These are phyloP conservation scores for Trissolcus brochymenae DNA, from an alignment of 2,888 invertebrate species.

Conservation along the genomic window DNA sequence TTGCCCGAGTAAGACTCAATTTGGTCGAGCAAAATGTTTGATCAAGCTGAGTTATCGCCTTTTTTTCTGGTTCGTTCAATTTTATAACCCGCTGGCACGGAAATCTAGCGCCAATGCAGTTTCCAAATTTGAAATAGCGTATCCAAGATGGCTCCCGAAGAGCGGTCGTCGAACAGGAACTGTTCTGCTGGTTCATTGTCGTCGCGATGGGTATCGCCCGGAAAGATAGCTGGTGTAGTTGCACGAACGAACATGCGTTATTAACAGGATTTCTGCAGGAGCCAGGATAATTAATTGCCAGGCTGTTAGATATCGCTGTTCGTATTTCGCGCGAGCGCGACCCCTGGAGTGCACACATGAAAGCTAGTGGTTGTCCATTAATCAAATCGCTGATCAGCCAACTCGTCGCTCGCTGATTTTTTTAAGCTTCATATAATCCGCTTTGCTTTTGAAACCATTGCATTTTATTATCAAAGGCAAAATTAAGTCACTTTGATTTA, in stretches of 20 bases:
- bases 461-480: neutral
- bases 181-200: constrained; percentile 18
- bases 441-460: too few species aligned
- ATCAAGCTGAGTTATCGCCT: too few species aligned
- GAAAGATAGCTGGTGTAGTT: constrained; percentile 19
- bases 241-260: constrained; percentile 22
- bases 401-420: constrained; percentile 2
- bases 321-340: constrained; percentile 38
- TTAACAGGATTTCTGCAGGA: constrained; percentile 23
- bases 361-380: constrained; percentile 9
- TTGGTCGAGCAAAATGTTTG: too few species aligned
- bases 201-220: constrained; percentile 25
- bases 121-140: too few species aligned
- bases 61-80: too few species aligned
- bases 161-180: too few species aligned
- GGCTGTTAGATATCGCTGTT: constrained; percentile 29
- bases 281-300: constrained; percentile 38
- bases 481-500: too few species aligned
- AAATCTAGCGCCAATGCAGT: too few species aligned
- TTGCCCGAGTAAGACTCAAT: too few species aligned
- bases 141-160: too few species aligned
- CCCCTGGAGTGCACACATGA: constrained; percentile 10
- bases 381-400: constrained; percentile 31
- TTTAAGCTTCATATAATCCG: neutral
- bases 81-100: too few species aligned